These are phyloP conservation scores for Microhierax caerulescens DNA, from an alignment of 2,797 vertebrate species.

Conservation along the genomic window DNA sequence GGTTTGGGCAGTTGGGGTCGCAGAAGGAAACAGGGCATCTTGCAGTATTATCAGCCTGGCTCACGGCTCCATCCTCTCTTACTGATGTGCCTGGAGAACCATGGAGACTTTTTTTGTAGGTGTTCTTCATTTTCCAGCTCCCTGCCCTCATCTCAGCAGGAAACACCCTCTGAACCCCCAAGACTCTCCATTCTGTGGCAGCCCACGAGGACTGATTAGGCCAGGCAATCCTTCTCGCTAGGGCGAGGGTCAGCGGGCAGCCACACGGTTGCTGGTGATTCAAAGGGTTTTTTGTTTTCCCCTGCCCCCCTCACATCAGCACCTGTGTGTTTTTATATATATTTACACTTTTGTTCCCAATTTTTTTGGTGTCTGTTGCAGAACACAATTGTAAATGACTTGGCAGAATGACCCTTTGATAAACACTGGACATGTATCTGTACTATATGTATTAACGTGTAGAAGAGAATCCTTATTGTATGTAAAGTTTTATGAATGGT, in stretches of 20 bases:
- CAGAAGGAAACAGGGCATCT: background rate
- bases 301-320: constrained; percentile 33
- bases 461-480: constrained; percentile 78
- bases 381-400: constrained; percentile 57
- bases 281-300: background rate
- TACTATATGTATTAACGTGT: constrained; percentile 76
- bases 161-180: background rate
- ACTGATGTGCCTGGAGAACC: background rate
- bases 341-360: constrained; percentile 26
- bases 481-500: constrained; percentile 83
- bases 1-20: background rate
- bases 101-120: background rate
- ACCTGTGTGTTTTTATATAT: constrained; percentile 54
- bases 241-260: background rate
- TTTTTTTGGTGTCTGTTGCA: constrained; percentile 57
- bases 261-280: background rate
- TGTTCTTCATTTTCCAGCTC: background rate
- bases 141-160: background rate
- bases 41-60: background rate
- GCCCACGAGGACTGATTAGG: background rate
- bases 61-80: background rate
- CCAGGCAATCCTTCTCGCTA: background rate
- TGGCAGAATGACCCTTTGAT: constrained; percentile 66
- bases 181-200: background rate
- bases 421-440: constrained; percentile 70